A percentile compares a stretch with the other conserved stretches of the same genome.
These are phyloP conservation scores for Coptodon bakossiorum DNA, from an alignment of 2,113 vertebrate species.

Conservation along the genomic window DNA sequence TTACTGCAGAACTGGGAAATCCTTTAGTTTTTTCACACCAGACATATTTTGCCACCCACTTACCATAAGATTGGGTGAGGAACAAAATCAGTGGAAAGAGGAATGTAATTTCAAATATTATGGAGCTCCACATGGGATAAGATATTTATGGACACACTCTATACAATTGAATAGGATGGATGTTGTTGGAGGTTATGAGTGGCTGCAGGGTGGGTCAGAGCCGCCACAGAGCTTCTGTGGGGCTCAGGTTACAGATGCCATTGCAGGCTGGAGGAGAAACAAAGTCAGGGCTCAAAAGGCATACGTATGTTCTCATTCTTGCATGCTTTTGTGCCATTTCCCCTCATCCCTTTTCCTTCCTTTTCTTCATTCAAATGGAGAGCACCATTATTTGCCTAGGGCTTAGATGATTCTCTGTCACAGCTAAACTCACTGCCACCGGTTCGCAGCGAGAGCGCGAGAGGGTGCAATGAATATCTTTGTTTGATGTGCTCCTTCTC, in stretches of 20 bases:
- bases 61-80: not conserved
- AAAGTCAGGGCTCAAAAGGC: slow-evolving; percentile 1
- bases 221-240: not conserved
- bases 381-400: slow-evolving; percentile 35
- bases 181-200: slow-evolving; percentile 4
- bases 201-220: slow-evolving; percentile 32
- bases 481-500: slow-evolving; percentile 49
- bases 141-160: not conserved
- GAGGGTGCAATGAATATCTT: slow-evolving; percentile 64
- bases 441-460: slow-evolving; percentile 25
- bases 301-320: not conserved
- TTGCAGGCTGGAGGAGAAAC: not conserved
- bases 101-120: not conserved
- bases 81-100: not conserved
- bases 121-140: not conserved
- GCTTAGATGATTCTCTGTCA: slow-evolving; percentile 56
- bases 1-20: not conserved
- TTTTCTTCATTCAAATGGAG: not conserved
- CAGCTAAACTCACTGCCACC: slow-evolving; percentile 44
- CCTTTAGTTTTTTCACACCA: not conserved
- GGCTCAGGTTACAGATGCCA: slow-evolving; percentile 28
- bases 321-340: not conserved
- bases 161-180: not conserved
- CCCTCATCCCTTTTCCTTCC: not conserved
- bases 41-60: not conserved